phyloP scores from a whole-genome alignment of 2,888 invertebrate genomes.

The Aporophyla nigra region DNA sequence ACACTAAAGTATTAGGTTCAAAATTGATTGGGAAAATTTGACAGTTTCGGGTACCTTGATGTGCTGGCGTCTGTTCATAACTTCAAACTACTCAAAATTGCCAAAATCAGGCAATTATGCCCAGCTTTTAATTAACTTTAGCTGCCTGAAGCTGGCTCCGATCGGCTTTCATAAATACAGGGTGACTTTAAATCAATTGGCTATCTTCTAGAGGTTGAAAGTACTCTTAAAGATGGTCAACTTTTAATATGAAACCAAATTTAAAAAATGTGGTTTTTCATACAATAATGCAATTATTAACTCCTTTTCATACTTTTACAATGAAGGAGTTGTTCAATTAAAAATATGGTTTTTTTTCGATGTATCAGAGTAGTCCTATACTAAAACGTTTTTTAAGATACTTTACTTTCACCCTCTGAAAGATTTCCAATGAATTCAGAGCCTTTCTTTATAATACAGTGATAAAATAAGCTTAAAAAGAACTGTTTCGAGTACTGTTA shows the following conservation, averaged over 20 bases:
- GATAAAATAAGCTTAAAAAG: constrained; percentile 21
- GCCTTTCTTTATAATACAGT: constrained; percentile 3
- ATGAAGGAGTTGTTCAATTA: neutral
- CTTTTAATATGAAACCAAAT: neutral
- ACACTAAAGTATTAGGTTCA: no score
- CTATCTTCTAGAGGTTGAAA: neutral
- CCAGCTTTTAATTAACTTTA: constrained; percentile 3
- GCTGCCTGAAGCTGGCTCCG: constrained; percentile 30
- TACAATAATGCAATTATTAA: neutral
- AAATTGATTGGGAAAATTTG: no score
- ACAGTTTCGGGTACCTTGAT: no score
- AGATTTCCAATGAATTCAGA: neutral
- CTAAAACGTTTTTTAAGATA: neutral
- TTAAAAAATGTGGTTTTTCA: neutral
- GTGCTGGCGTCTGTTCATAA: no score
- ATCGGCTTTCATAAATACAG: constrained; percentile 17
- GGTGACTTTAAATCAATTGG: neutral
- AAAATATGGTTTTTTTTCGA: neutral
- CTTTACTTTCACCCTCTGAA: neutral
- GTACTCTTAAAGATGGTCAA: neutral
- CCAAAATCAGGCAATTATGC: neutral
- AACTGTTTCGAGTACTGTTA: constrained; percentile 53
- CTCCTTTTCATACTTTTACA: neutral
- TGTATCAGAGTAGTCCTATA: neutral
- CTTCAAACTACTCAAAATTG: neutral